These are phyloP conservation scores for Lacerta viridis DNA, from an alignment of 2,797 vertebrate species.

Conservation along the genomic window DNA sequence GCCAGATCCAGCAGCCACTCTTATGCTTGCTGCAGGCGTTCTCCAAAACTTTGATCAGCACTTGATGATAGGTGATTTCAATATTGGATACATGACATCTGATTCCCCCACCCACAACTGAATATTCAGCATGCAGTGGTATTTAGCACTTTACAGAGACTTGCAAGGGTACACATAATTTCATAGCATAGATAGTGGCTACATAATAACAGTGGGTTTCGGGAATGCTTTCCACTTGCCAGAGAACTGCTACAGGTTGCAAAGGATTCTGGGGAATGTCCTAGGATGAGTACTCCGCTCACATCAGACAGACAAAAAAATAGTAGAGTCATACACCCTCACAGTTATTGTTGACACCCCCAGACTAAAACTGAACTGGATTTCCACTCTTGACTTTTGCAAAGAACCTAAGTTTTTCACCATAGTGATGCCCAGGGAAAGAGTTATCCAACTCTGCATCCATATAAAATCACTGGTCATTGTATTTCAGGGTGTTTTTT, in stretches of 20 bases:
- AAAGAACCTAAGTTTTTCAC: not conserved
- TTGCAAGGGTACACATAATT: not conserved
- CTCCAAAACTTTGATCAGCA: too few species aligned
- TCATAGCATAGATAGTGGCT: not conserved
- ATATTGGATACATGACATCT: not conserved
- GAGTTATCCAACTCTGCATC: not conserved
- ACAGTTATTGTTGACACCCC: not conserved
- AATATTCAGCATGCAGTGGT: not conserved
- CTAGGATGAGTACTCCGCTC: not conserved
- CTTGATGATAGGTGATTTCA: not conserved
- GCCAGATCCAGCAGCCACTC: too few species aligned
- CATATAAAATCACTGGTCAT: not conserved
- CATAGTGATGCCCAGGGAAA: not conserved
- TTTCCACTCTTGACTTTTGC: not conserved
- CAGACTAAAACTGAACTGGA: not conserved
- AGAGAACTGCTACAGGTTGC: not conserved
- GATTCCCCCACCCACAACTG: not conserved
- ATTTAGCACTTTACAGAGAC: not conserved
- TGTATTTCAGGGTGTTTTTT: not conserved
- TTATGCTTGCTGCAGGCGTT: too few species aligned
- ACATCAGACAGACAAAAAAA: not conserved
- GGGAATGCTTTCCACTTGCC: not conserved
- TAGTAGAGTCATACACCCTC: too few species aligned
- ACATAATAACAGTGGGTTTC: not conserved
- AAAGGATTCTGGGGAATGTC: not conserved